Conservation (phyloP, 2,113 vertebrate genomes). For the Amphilophus citrinellus region DNA sequence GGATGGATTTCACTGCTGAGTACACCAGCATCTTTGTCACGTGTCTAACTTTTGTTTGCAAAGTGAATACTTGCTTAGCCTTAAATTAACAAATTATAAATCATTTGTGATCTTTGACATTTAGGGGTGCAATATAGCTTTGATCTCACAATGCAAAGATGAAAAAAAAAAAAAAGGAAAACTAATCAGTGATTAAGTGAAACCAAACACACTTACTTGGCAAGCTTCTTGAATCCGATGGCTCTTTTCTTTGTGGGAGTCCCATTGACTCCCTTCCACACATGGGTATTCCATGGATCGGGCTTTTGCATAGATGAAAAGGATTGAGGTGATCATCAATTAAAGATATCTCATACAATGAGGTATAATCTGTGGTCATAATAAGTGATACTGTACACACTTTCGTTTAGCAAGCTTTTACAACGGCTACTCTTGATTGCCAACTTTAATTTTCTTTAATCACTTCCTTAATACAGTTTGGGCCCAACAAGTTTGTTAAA, state of each 20-base stretch:
- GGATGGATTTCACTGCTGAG: slow-evolving; percentile 66
- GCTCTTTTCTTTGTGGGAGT: slow-evolving; percentile 97
- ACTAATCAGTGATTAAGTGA: not conserved
- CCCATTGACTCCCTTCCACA: slow-evolving; percentile 96
- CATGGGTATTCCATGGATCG: slow-evolving; percentile 93
- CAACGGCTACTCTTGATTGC: no score
- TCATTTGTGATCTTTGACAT: slow-evolving; percentile 28
- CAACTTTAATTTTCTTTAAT: no score
- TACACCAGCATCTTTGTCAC: slow-evolving; percentile 26
- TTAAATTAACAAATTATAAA: slow-evolving; percentile 16
- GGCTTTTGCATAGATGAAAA: slow-evolving; percentile 76
- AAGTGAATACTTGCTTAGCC: slow-evolving; percentile 37
- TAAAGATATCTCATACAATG: not conserved
- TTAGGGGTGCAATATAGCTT: not conserved
- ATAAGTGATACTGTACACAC: no score
- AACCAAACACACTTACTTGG: slow-evolving; percentile 87
- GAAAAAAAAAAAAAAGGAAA: not conserved
- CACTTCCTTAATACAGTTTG: no score
- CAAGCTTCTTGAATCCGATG: slow-evolving; percentile 98
- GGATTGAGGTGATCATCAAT: slow-evolving; percentile 77
- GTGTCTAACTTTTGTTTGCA: slow-evolving; percentile 43
- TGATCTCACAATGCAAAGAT: not conserved
- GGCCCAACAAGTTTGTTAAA: no score
- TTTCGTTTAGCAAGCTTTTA: no score
- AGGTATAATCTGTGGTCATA: not conserved